A percentile compares a stretch with the other conserved stretches of the same genome.
These are phyloP conservation scores for Lasioglossum villosulum DNA, from an alignment of 2,888 invertebrate species.

Conservation along the genomic window DNA sequence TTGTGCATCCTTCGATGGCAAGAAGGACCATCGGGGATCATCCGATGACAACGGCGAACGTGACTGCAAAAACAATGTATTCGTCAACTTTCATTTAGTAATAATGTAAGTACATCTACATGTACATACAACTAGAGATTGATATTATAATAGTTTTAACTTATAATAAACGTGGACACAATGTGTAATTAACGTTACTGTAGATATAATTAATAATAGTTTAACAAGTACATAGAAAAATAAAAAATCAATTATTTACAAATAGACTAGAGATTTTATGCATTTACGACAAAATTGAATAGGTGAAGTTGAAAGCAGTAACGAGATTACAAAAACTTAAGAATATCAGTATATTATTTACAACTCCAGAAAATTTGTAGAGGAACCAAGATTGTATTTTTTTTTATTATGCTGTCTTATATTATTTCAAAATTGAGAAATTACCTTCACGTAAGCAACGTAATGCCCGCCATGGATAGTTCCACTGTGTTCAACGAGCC, in stretches of 20 bases:
- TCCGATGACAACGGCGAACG: constrained; percentile 87
- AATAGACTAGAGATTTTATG: too few relatives aligned
- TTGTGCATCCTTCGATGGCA: constrained; percentile 86
- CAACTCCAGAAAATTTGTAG: too few relatives aligned
- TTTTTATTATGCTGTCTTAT: background rate
- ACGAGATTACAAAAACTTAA: too few relatives aligned
- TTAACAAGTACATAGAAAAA: background rate
- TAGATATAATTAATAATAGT: background rate
- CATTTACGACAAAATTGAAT: background rate
- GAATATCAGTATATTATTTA: too few relatives aligned
- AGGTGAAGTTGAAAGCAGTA: too few relatives aligned
- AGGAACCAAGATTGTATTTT: too few relatives aligned
- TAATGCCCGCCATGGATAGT: constrained; percentile 96
- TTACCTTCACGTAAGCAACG: constrained; percentile 96
- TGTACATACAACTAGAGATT: background rate
- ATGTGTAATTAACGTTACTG: background rate
- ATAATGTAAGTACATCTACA: background rate
- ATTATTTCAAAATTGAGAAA: background rate
- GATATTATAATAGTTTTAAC: background rate
- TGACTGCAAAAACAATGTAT: constrained; percentile 68
- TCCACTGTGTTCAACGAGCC: constrained; percentile 97
- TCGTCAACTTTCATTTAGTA: background rate
- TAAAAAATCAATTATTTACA: background rate
- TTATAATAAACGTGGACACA: background rate
- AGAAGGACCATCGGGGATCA: constrained; percentile 91